Evolutionary conservation across 2,113 vertebrate species (phyloP).

Genomic region (Actenoides hombroni): DNA sequence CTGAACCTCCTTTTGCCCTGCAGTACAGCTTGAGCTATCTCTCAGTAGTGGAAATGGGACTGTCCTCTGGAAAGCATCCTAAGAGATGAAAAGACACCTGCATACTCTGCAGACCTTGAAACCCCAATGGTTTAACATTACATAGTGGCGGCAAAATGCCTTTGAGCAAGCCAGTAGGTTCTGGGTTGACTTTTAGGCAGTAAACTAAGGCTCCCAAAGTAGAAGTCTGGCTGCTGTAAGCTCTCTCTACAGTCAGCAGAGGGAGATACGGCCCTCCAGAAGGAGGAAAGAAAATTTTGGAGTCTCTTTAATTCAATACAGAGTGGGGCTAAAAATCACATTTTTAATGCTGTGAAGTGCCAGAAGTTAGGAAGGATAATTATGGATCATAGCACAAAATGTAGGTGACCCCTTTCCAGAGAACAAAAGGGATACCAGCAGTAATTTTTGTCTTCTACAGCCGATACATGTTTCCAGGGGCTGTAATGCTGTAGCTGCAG

Average conservation of each 20-base stretch:
- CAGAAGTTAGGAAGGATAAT: background rate
- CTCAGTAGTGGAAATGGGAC: background rate
- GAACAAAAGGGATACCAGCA: background rate
- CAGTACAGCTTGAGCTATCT: background rate
- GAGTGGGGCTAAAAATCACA: background rate
- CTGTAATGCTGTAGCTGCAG: background rate
- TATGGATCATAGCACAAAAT: background rate
- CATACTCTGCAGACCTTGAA: background rate
- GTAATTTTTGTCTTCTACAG: background rate
- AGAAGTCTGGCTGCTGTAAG: background rate
- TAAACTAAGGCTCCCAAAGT: background rate
- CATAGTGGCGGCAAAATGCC: background rate
- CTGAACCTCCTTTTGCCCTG: background rate
- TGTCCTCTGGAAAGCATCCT: background rate
- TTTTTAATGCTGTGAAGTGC: background rate
- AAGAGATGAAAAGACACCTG: background rate
- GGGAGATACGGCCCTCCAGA: background rate
- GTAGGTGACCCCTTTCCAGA: background rate
- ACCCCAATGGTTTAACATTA: background rate
- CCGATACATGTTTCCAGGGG: background rate
- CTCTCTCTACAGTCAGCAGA: background rate
- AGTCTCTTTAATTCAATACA: background rate
- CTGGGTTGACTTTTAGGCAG: background rate
- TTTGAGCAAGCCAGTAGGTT: background rate
- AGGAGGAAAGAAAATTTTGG: background rate